Evolutionary conservation across 1,140 invertebrate species (phyloP), one percentile per base, ranked within the genome.

Genomic region (Cepaea nemoralis): DNA sequence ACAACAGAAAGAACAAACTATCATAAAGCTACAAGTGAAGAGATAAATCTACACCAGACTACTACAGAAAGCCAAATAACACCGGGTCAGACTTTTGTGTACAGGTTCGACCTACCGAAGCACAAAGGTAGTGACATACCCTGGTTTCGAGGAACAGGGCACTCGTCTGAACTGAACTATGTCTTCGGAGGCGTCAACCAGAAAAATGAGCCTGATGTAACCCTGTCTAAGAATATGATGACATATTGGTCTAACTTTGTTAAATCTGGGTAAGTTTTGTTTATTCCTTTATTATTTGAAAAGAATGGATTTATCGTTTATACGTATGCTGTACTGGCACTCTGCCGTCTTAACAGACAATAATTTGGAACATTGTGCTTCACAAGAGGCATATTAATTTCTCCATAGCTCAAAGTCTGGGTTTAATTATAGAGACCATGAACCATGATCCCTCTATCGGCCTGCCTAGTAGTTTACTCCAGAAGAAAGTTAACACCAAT

Each of bases 221-320:
- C 27, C 0, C 27, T 63, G 16, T 6, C 59, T 31, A 63, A 63
- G n/a, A 63, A n/a, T 31, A 5, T 63, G 8, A 63, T 63, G n/a
- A 63, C 59, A 16, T 63, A 63, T 27, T 63, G 59, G 59, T 63
- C 59, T 27, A 63, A 63, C 59, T 63, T 63, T 63, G 59, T 63
- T 31, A 63, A 63, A 31, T 31, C 59, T 63, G 59, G 59, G 59
- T 63, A 31, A 63, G 59, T 63, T 55, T 55, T 5, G 3, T 3
- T 55, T 24, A 8, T 55, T 22, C 22, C 3, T 55, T 55, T 55
- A 19, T 55, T 55, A 19, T 10, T 45, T 45, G 42, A n/a, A n/a
- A n/a, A n/a, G n/a, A n/a, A n/a, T n/a, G n/a, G n/a, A n/a, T n/a
- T n/a, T n/a, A n/a, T n/a, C n/a, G n/a, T n/a, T n/a, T n/a, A n/a